Evolutionary conservation across 2,113 vertebrate species (phyloP), one percentile per base, ranked within the genome.

Genomic region (Gopherus evgoodei): DNA sequence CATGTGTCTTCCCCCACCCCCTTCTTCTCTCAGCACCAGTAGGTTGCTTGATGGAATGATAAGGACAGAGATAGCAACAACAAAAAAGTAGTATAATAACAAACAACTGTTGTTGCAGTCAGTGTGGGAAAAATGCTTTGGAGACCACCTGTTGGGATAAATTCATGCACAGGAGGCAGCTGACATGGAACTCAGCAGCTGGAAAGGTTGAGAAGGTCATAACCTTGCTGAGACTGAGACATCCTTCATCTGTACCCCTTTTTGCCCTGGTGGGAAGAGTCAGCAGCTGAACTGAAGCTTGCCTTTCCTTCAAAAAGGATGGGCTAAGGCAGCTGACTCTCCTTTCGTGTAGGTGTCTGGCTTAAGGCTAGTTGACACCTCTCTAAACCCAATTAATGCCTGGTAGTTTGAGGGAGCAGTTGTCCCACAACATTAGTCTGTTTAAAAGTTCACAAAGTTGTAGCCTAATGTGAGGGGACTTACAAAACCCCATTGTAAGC

Each of bases 221-320:
- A 8, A 16, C n/a, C 2, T 1, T 12, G 69, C 78, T 86, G 78
- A 84, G 65, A 69, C 78, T 86, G 69, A 86, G 62, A 69, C 44
- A 42, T 8, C 27, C n/a, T 92, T 38, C 0, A 0, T n/a, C 44
- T 78, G 19, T 0, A 0, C 1, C 24, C 49, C 31, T 0, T 0
- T 47, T 80, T n/a, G 24, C 22, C 22, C 8, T 85, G n/a, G 16
- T 31, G 38, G 16, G 17, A 69, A n/a, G 35, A 21, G 35, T 38
- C 85, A 65, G 81, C 17, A 4, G 42, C 86, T 88, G 89, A 72
- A 79, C 59, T 91, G 79, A 72, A 47, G 35, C 35, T n/a, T 69
- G 35, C 19, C 65, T 69, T 69, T 69, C 35, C 35, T 69, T 69
- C n/a, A 38, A 19, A 21, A 35, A 69, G 35, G 35, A 1, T 1